Evolutionary conservation across 2,797 vertebrate genomes (phyloP).

Genomic region (Tauraco hartlaubi): DNA sequence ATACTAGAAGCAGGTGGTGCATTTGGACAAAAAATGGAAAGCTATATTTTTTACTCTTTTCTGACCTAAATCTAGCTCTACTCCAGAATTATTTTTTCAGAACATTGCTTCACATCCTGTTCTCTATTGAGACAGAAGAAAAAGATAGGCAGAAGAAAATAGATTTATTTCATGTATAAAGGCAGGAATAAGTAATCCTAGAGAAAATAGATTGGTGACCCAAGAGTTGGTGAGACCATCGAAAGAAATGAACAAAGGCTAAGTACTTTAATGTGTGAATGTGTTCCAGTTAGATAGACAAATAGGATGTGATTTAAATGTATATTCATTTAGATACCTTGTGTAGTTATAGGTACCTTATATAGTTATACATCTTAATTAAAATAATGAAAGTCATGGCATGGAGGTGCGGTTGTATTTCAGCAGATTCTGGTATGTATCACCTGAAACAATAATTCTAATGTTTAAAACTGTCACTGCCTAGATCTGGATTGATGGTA

Average conservation of each 20-base stretch:
- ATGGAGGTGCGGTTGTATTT: not conserved
- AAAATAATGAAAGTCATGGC: not conserved
- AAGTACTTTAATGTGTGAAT: not conserved
- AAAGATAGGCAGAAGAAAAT: not conserved
- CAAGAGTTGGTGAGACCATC: not conserved
- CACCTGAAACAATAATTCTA: not conserved
- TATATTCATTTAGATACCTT: not conserved
- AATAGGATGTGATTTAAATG: not conserved
- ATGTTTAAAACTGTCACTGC: not conserved
- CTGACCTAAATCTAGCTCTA: not conserved
- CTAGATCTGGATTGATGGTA: not conserved
- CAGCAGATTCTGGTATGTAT: not conserved
- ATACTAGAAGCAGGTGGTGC: not conserved
- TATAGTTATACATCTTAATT: not conserved
- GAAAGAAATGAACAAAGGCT: not conserved
- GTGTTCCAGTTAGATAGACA: not conserved
- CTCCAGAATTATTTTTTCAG: not conserved
- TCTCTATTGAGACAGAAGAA: not conserved
- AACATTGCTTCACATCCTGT: not conserved
- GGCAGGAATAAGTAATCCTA: not conserved
- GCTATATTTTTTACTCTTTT: not conserved
- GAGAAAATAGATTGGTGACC: not conserved
- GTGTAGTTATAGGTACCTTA: not conserved
- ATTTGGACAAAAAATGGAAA: not conserved
- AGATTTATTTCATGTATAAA: not conserved